A percentile compares a stretch with the other conserved stretches of the same genome.
Conservation (phyloP, 2,113 vertebrate genomes). For the Epinephelus fuscoguttatus region DNA sequence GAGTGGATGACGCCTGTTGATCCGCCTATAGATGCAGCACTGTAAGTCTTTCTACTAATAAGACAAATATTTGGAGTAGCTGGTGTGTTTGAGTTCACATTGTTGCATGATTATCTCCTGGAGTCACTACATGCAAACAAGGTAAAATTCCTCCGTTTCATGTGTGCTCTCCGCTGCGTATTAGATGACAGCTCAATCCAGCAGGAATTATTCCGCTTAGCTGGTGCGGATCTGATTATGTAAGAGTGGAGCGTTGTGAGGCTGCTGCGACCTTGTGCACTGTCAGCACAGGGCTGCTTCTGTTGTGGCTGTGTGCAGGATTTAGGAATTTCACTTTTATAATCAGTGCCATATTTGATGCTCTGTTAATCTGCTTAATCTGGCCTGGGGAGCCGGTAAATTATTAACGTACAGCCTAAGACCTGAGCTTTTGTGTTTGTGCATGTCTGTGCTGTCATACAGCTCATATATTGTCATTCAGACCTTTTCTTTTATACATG, state of each 20-base stretch:
- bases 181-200: conserved; percentile 49
- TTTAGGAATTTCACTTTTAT: conserved; percentile 25
- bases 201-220: conserved; percentile 56
- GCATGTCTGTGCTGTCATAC: not conserved
- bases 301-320: conserved; percentile 48
- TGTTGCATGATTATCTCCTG: too few relatives aligned
- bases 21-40: conserved; percentile 41
- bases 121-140: not conserved
- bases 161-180: conserved; percentile 2
- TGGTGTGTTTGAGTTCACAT: not conserved
- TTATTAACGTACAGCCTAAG: not conserved
- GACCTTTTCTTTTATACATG: not conserved
- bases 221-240: conserved; percentile 65
- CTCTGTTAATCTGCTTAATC: conserved; percentile 32
- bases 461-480: not conserved
- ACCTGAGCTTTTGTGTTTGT: conserved; percentile 7
- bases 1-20: conserved; percentile 74
- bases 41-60: conserved; percentile 49
- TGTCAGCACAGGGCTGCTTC: conserved; percentile 39
- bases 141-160: not conserved
- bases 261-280: conserved; percentile 68
- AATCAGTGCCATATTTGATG: conserved; percentile 44
- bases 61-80: not conserved
- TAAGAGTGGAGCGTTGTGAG: conserved; percentile 62
- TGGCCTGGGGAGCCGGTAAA: conserved; percentile 21